phyloP scores from a whole-genome alignment of 2,888 invertebrate genomes.

The Cephonodes hylas region DNA sequence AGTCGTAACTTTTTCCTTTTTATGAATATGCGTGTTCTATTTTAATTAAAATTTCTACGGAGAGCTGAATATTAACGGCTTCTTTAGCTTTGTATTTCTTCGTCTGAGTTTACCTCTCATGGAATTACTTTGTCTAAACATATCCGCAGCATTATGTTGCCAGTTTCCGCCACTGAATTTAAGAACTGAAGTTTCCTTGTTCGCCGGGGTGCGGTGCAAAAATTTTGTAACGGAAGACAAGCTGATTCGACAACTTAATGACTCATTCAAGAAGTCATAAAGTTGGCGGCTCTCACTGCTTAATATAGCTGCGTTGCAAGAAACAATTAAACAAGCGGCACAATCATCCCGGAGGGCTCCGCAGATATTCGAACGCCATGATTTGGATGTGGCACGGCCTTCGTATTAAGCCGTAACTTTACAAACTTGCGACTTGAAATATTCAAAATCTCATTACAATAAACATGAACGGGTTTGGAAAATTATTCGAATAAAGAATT shows the following conservation, averaged over 20 bases:
- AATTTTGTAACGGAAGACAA: conserved; percentile 62
- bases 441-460: background rate
- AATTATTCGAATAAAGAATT: background rate
- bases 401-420: background rate
- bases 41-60: conserved; percentile 48
- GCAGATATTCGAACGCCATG: conserved; percentile 29
- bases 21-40: conserved; percentile 43
- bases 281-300: conserved; percentile 73
- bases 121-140: conserved; percentile 15
- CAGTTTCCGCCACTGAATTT: background rate
- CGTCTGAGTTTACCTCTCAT: conserved; percentile 16
- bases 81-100: conserved; percentile 32
- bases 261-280: conserved; percentile 77
- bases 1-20: conserved; percentile 35
- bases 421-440: background rate
- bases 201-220: conserved; percentile 28
- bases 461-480: background rate
- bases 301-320: conserved; percentile 78
- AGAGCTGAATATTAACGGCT: conserved; percentile 43
- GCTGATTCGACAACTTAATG: conserved; percentile 78
- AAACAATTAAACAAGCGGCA: conserved; percentile 78
- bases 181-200: background rate
- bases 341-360: conserved; percentile 61
- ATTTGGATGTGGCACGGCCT: conserved; percentile 45
- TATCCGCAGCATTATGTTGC: conserved; percentile 12